Percentiles rank a stretch among this genome's conserved stretches.
These are phyloP conservation scores for Actinemys pallida DNA, from an alignment of 2,113 vertebrate species.

Conservation along the genomic window DNA sequence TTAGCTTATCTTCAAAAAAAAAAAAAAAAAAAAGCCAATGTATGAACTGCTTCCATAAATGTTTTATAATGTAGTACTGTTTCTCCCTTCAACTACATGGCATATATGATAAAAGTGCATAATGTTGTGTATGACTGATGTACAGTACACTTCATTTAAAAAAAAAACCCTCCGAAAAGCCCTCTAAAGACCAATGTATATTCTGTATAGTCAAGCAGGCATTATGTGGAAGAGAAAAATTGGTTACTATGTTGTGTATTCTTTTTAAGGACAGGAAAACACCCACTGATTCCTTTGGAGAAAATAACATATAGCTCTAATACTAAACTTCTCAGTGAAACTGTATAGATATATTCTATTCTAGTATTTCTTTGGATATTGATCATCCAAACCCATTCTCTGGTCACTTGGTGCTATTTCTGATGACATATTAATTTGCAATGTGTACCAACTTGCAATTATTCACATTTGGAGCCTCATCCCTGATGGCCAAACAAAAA, in stretches of 20 bases:
- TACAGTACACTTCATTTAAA: not conserved
- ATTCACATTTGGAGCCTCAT: not conserved
- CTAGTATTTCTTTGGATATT: not conserved
- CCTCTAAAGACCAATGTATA: not conserved
- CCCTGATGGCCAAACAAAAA: not conserved
- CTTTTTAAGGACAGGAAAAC: not conserved
- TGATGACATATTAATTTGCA: not conserved
- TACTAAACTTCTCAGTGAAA: not conserved
- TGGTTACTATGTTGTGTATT: not conserved
- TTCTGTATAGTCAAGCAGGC: not conserved
- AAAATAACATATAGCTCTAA: not conserved
- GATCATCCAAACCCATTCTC: not conserved
- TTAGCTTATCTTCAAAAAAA: not conserved
- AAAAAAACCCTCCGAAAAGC: not conserved
- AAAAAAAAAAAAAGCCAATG: not conserved
- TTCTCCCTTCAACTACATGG: not conserved
- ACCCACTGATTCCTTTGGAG: not conserved
- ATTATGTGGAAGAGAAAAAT: not conserved
- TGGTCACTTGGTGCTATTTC: not conserved
- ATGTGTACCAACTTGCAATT: not conserved
- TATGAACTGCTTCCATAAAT: not conserved
- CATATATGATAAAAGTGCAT: not conserved
- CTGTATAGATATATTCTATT: not conserved
- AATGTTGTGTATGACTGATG: not conserved
- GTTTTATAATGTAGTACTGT: conserved; percentile 8